Base-by-base conservation (phyloP, 1,140 invertebrate species). In the Papilio helenus region DNA sequence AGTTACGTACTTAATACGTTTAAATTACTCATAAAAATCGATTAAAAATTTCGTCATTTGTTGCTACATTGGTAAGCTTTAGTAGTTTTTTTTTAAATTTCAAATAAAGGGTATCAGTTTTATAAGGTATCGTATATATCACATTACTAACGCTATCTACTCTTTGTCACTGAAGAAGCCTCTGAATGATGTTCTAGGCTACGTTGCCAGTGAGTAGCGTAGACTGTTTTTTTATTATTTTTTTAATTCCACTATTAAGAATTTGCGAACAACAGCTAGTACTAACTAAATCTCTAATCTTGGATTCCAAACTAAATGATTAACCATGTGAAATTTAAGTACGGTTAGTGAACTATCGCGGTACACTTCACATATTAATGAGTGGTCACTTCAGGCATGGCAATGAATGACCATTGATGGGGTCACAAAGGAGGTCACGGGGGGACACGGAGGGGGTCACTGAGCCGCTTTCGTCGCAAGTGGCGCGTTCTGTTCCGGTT, bases 401-500 rank as follows among this genome's bases (percentile, higher is more conserved):
- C 72, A 51, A 79, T 68, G 77, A 76, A 61, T 76, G 61, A 76
- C 29, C 58, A 55, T 18, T 55, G 44, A 46, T 12, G 51, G 51
- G 51, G 51, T 49, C 51, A 55, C 18, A 20, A 55, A 55, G 51
- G n/a, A 8, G 51, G 51, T 55, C 51, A 20, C 51, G 8, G n/a
- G 5, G 51, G 8, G n/a, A 39, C 34, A 39, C 34, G 34, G 34
- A 39, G 72, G 82, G 78, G 84, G 83, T 86, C 84, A 86, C 68
- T 81, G 82, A 80, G 81, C 82, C 65, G 80, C 71, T 86, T 87
- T 84, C 82, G 73, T 82, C 71, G 79, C 79, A 83, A 87, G 76
- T 88, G 82, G 84, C 84, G 85, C 85, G 80, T 81, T 86, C 72
- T 76, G 85, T 88, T 85, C 84, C 84, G 87, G 82, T 85, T 80